Evolutionary conservation across 1,140 invertebrate species (phyloP), one percentile per base, ranked within the genome.

Genomic region (Bactericera cockerelli): DNA sequence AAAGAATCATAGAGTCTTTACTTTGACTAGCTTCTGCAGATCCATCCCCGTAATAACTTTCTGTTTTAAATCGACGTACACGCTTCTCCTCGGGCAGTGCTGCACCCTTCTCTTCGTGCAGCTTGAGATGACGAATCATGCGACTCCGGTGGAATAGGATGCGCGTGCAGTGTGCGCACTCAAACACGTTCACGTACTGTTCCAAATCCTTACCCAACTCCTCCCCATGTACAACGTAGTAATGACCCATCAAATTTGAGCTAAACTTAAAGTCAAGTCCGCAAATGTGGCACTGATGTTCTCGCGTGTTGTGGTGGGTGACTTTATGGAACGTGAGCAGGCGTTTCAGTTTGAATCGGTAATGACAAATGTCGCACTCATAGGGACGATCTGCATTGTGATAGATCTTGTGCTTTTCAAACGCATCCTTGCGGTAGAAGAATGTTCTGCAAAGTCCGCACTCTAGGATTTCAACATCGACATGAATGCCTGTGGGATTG

Each of bases 371-470:
- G 19, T 49, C 42, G 38, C 61, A 62, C 55, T 49, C 55, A 56
- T 57, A 64, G 16, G 55, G 57, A 36, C 58, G 56, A 22, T 59
- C 53, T 26, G 59, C 56, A 36, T 56, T 61, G 38, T 63, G 62
- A 2, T 61, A 49, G 42, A 42, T 39, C 39, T 62, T 60, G 25
- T 64, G 63, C 24, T 62, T 59, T 28, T 59, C 56, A 28, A 55
- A 62, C 26, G 62, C 36, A 33, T 36, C 57, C 39, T 42, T 62
- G 21, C 58, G 57, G n/a, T 56, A 39, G 28, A 64, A 64, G n/a
- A 59, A 55, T 53, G 58, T 61, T 24, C 26, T 22, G 56, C 63
- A 64, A 22, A 61, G 22, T 53, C 58, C 59, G 58, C 82, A 85
- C 39, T 74, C 69, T 66, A 77, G 83, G 1, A 49, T 49, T 49